Evolutionary conservation across 2,797 vertebrate species (phyloP).

Genomic region (Sebastes glaucus): DNA sequence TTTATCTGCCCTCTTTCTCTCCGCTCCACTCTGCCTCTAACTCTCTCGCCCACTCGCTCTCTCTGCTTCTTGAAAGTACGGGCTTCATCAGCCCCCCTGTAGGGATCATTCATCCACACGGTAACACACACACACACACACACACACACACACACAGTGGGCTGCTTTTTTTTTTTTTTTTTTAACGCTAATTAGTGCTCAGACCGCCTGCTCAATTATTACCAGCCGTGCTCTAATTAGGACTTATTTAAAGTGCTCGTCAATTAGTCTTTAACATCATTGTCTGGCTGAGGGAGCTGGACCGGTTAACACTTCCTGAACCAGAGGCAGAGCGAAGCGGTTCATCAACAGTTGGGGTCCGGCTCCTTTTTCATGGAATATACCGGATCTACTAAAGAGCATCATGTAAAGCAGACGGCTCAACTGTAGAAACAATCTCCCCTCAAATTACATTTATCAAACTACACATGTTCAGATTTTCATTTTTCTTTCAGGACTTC

Average conservation of each 20-base stretch:
- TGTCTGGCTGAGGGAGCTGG: conserved; percentile 62
- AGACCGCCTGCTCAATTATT: conserved; percentile 87
- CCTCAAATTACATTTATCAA: neutral
- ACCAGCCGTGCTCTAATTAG: conserved; percentile 90
- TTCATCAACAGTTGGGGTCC: conserved; percentile 17
- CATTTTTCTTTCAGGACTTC: neutral
- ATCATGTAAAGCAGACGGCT: neutral
- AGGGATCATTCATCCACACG: conserved; percentile 83
- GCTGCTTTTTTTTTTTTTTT: conserved; percentile 3
- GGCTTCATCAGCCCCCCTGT: conserved; percentile 86
- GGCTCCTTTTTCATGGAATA: neutral
- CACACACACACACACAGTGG: conserved; percentile 29
- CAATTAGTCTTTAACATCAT: conserved; percentile 88
- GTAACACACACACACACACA: conserved; percentile 48
- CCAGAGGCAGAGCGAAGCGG: conserved; percentile 17
- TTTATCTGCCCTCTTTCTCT: conserved; percentile 66
- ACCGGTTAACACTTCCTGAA: conserved; percentile 57
- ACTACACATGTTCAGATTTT: neutral
- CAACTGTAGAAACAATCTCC: neutral
- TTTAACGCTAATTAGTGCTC: conserved; percentile 87
- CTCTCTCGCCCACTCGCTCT: conserved; percentile 14
- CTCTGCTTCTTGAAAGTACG: conserved; percentile 81
- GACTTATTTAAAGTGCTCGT: conserved; percentile 89
- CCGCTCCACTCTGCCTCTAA: conserved; percentile 43
- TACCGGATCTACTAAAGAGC: neutral